Evolutionary conservation across 2,888 invertebrate species (phyloP), one percentile per base, ranked within the genome.

Genomic region (Zygothrica quintamaculata): DNA sequence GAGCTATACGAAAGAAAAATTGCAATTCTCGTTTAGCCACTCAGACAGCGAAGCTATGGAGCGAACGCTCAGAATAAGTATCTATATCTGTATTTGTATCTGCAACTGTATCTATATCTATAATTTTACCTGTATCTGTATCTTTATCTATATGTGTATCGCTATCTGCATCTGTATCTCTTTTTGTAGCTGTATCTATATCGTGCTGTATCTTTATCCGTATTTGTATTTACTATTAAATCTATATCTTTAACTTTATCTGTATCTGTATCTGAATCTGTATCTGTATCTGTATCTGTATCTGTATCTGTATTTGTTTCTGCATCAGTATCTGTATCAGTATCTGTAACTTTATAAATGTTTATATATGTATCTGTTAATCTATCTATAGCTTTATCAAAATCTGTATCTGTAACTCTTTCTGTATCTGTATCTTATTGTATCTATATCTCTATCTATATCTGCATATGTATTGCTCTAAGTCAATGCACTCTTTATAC

Each of bases 21-120:
- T 79, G 77, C 80, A 74, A 74, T 77, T 77, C 77, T 77, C 74
- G 80, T 67, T 80, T 74, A 56, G 58, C 69, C 53, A 67, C 48
- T 52, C 52, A n/a, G n/a, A 44, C 16, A 62, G 58, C 56, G 33
- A 64, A 37, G 15, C 40, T 50, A 46, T 48, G 36, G 46, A 57
- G 64, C 74, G 51, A 56, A 36, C 26, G 15, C 37, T 22, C 53
- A 55, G 62, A 47, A 44, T 46, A 15, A 8, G 46, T 36, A 37
- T 26, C 46, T 11, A n/a, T 9, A 36, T 36, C 47, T 22, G 36
- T 26, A 48, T 25, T 9, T 13, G 37, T 13, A 48, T 36, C 31
- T 43, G 26, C 8, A 43, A 15, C 26, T 44, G 29, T 6, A 44
- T 44, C 31, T 43, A 5, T 13, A 43, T 31, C 43, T 44, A n/a